Conservation (phyloP, 2,888 invertebrate species). For the Anaspis maculata region DNA sequence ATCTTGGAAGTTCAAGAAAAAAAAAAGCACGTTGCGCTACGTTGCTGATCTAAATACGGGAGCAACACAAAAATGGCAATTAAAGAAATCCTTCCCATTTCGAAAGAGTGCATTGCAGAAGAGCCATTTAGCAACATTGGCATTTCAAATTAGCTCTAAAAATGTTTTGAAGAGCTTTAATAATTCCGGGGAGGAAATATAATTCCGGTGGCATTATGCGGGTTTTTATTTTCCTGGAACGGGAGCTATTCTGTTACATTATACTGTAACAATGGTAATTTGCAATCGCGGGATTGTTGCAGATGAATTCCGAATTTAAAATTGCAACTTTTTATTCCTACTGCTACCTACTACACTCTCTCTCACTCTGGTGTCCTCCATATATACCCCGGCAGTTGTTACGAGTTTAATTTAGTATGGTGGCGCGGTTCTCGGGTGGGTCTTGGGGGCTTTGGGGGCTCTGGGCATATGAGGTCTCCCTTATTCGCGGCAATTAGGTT, state of each 20-base stretch:
- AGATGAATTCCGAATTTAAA: slow-evolving; percentile 25
- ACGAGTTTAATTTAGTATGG: slow-evolving; percentile 13
- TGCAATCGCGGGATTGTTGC: slow-evolving; percentile 22
- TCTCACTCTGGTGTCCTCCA: too few relatives aligned
- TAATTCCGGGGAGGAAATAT: slow-evolving; percentile 27
- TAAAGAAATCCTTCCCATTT: too few relatives aligned
- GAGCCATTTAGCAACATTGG: slow-evolving; percentile 19
- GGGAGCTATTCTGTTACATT: slow-evolving; percentile 22
- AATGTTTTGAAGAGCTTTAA: slow-evolving; percentile 23
- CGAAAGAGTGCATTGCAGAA: too few relatives aligned
- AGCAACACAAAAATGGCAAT: too few relatives aligned
- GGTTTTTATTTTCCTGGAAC: slow-evolving; percentile 22
- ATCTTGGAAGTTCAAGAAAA: too few relatives aligned
- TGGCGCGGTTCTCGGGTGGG: too few relatives aligned
- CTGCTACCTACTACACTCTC: too few relatives aligned
- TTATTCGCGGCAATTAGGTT: too few relatives aligned
- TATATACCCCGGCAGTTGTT: slow-evolving; percentile 6
- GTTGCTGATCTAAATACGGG: too few relatives aligned
- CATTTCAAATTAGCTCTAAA: slow-evolving; percentile 23
- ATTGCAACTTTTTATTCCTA: slow-evolving; percentile 21
- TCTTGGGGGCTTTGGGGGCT: background rate
- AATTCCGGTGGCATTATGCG: slow-evolving; percentile 25
- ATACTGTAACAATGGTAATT: slow-evolving; percentile 31
- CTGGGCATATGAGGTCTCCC: too few relatives aligned
- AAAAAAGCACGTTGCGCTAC: too few relatives aligned